Evolutionary conservation across 1,140 invertebrate genomes (phyloP).

Genomic region (Penaeus chinensis): DNA sequence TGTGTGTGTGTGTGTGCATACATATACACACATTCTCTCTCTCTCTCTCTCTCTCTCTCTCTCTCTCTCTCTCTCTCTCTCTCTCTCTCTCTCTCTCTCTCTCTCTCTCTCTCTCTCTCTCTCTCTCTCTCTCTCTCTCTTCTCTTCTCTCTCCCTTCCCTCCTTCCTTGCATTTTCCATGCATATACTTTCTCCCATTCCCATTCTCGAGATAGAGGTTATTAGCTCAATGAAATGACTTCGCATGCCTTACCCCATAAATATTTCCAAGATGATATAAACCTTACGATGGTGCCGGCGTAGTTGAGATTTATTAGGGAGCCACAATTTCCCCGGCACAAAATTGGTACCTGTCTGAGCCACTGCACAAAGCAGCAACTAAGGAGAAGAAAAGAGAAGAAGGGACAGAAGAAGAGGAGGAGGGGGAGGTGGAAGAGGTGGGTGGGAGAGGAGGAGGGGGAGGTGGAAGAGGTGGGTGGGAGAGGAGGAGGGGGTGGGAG

Average conservation of each 20-base stretch:
- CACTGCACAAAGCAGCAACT: neutral
- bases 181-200: too few relatives aligned
- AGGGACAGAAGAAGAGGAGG: neutral
- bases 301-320: too few relatives aligned
- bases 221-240: too few relatives aligned
- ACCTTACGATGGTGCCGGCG: too few relatives aligned
- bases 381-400: neutral
- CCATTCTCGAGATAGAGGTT: too few relatives aligned
- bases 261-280: too few relatives aligned
- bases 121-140: conserved; percentile 2
- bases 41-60: conserved; percentile 30
- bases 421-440: neutral
- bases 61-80: neutral
- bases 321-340: too few relatives aligned
- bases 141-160: neutral
- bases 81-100: neutral
- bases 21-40: neutral
- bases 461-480: neutral
- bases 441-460: neutral
- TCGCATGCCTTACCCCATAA: too few relatives aligned
- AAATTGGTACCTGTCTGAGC: too few relatives aligned
- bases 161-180: too few relatives aligned
- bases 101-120: conserved; percentile 12
- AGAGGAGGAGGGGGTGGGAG: neutral
- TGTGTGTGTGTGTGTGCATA: too few relatives aligned